Base-by-base conservation (phyloP, 2,888 invertebrate species). In the Dasypogon diadema region DNA sequence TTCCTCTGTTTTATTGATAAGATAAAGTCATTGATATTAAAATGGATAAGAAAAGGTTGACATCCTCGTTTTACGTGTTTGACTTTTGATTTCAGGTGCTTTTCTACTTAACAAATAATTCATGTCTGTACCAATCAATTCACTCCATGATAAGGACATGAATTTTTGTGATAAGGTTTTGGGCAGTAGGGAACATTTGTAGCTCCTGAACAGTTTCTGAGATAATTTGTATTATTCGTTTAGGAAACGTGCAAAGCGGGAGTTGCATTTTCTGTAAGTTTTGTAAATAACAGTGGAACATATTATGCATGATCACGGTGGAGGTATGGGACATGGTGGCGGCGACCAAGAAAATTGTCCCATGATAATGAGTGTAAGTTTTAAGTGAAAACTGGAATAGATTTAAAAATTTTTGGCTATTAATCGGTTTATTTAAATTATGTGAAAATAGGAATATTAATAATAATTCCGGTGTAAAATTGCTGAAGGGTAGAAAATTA, bases 321-420 rank as follows among this genome's bases (percentile, higher is more conserved):
- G 34, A 21, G 42, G 30, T 10, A 2, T 6, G 2, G 55, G 48
- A 2, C 22, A 46, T 37, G 46, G 58, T 16, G 30, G 26, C 12
- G 46, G 58, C 18, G 22, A 12, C 12, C 46, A 24, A 24, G 24
- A 6, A 21, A 78, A 79, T 42, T 85, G 85, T 18, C 83, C 84
- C 22, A 85, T 85, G 85, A 84, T 83, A 26, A 85, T 85, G 85
- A 81, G 80, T 78, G 85, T 85, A 81, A 84, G 85, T 83, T 77
- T 30, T n/a, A n/a, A n/a, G n/a, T n/a, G n/a, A n/a, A n/a, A n/a
- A n/a, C n/a, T n/a, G n/a, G n/a, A n/a, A n/a, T n/a, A n/a, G n/a
- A n/a, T n/a, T n/a, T n/a, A n/a, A n/a, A n/a, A n/a, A n/a, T n/a
- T n/a, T n/a, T n/a, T n/a, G n/a, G n/a, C n/a, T n/a, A n/a, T n/a